Conservation (phyloP, 2,888 invertebrate species). For the Ditylenchus weischeri region DNA sequence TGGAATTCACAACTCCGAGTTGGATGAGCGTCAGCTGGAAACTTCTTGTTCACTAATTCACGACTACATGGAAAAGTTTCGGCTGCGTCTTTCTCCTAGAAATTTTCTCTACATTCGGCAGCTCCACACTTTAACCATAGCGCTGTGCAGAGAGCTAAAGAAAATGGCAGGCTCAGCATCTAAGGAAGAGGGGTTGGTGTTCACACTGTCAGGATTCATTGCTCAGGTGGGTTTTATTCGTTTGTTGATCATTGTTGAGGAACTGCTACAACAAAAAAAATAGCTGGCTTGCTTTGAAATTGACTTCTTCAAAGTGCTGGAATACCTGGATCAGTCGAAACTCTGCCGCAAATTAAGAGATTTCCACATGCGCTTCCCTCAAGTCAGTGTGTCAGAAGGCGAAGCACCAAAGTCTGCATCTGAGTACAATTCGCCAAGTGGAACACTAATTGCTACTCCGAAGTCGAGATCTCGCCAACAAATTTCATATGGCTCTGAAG, state of each 20-base stretch:
- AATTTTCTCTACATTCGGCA: conserved; percentile 46
- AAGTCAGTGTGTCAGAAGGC: not conserved
- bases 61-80: conserved; percentile 26
- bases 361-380: conserved; percentile 25
- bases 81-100: conserved; percentile 20
- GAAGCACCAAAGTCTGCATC: not conserved
- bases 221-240: conserved; percentile 10
- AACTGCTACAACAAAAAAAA: not conserved
- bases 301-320: conserved; percentile 44
- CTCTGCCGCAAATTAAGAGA: conserved; percentile 50
- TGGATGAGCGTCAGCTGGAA: conserved; percentile 12
- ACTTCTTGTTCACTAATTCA: conserved; percentile 12
- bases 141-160: conserved; percentile 22
- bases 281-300: conserved; percentile 41
- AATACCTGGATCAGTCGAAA: conserved; percentile 45
- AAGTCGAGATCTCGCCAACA: not conserved
- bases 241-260: not conserved
- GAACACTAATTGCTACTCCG: not conserved
- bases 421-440: not conserved
- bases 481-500: not conserved
- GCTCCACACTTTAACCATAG: conserved; percentile 33
- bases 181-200: not conserved
- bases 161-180: not conserved
- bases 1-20: conserved; percentile 11
- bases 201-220: conserved; percentile 19